These are phyloP conservation scores for Eurosta solidaginis DNA, from an alignment of 1,140 invertebrate genomes.

Conservation along the genomic window DNA sequence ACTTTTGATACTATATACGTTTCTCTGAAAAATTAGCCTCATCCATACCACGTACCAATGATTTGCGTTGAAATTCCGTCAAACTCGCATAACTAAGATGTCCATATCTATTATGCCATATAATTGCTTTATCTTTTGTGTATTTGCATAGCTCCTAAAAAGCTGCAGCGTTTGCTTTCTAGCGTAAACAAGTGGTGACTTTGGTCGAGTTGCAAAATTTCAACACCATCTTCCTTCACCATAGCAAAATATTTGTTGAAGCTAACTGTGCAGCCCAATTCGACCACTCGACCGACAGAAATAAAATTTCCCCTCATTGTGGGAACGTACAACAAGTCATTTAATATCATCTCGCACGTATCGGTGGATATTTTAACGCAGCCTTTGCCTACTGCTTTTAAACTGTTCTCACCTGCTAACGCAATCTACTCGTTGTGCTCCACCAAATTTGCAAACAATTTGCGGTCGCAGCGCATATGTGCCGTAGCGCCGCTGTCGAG, in stretches of 20 bases:
- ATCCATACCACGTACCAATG: conserved; percentile 12
- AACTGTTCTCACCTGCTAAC: not conserved
- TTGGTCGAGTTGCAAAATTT: too few relatives aligned
- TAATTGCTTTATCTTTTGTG: not conserved
- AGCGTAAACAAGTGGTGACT: not conserved
- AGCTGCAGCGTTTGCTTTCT: not conserved
- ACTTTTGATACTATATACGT: conserved; percentile 24
- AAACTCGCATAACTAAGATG: conserved; percentile 18
- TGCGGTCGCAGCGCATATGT: too few relatives aligned
- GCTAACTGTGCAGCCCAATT: not conserved
- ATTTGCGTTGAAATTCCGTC: not conserved
- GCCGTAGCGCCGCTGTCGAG: too few relatives aligned
- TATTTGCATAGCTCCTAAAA: not conserved
- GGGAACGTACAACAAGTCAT: not conserved
- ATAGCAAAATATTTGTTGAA: not conserved
- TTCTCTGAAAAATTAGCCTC: not conserved
- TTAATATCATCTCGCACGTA: not conserved
- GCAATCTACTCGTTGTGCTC: not conserved
- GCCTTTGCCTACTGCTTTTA: not conserved
- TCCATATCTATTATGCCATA: conserved; percentile 28
- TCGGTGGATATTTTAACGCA: not conserved
- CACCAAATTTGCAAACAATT: too few relatives aligned
- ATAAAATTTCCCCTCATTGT: not conserved
- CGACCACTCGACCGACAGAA: not conserved
- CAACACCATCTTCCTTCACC: not conserved